Conservation (phyloP, 2,888 invertebrate species). For the Agonopterix arenella region DNA sequence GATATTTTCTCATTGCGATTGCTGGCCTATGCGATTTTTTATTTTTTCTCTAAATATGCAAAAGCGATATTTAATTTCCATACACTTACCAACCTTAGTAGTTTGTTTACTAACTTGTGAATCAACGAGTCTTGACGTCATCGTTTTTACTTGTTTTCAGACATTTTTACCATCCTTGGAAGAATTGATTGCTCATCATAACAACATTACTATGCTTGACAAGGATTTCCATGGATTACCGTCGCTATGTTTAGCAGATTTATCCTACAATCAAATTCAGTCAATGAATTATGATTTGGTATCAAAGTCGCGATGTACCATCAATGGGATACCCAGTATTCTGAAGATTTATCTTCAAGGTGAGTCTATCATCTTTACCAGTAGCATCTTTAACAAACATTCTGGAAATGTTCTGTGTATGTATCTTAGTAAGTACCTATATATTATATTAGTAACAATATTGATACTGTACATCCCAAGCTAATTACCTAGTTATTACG, state of each 20-base stretch:
- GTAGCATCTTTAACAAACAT: not conserved
- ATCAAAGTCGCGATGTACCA: constrained; percentile 86
- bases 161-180: constrained; percentile 86
- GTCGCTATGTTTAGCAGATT: constrained; percentile 86
- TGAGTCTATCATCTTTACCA: constrained; percentile 47
- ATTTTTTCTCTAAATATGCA: too few species aligned
- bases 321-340: constrained; percentile 86
- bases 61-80: too few species aligned
- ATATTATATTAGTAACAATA: not conserved
- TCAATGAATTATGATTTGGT: constrained; percentile 85
- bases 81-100: too few species aligned
- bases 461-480: not conserved
- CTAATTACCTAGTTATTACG: not conserved
- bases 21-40: too few species aligned
- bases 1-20: not conserved
- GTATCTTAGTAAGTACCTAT: too few species aligned
- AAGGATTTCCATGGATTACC: constrained; percentile 91
- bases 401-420: not conserved
- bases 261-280: constrained; percentile 86
- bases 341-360: constrained; percentile 89
- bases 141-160: constrained; percentile 66
- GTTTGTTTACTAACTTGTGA: too few species aligned
- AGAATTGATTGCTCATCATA: constrained; percentile 85
- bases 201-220: constrained; percentile 84
- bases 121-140: not conserved